Evolutionary conservation across 2,113 vertebrate genomes (phyloP), one percentile per base, ranked within the genome.

Genomic region (Lophius piscatorius): DNA sequence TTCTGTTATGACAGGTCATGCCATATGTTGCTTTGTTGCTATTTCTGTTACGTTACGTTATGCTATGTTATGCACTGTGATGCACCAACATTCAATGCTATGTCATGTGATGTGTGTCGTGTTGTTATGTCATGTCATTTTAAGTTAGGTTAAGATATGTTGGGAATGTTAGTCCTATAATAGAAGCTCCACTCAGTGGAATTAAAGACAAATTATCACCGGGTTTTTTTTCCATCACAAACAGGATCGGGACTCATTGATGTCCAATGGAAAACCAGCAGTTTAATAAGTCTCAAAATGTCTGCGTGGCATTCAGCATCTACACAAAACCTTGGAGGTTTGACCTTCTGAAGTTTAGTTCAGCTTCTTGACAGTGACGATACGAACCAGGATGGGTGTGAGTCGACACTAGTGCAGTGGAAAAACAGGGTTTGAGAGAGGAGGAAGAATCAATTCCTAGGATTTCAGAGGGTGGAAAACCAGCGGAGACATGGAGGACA

Each of bases 191-290:
- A 14, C 9, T 35, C 14, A 72, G 33, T 62, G 26, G 23, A 64
- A 41, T 21, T 9, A 16, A 1, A 24, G 28, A 61, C 1, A 8
- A 21, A 6, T 44, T 4, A 46, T 42, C 3, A 17, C 9, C n/a
- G 9, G 16, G 46, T 76, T 51, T 38, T 41, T n/a, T 65, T 42
- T 69, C 8, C 51, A 48, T 45, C 21, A 7, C 8, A 60, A 46
- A 72, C 59, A 76, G 70, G 61, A 80, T 28, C 29, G 3, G 21
- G 34, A 49, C 10, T 24, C 12, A n/a, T n/a, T n/a, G n/a, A 51
- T 9, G 10, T 33, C 20, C 13, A 58, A 14, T 13, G 36, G 38
- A 63, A 67, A 36, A 16, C 14, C 10, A 46, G n/a, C n/a, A n/a
- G 13, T 9, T 40, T 9, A 20, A 4, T 13, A 14, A n/a, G 14